Base-by-base conservation (phyloP, 1,140 invertebrate genomes). In the Oncopodura yosiiana region DNA sequence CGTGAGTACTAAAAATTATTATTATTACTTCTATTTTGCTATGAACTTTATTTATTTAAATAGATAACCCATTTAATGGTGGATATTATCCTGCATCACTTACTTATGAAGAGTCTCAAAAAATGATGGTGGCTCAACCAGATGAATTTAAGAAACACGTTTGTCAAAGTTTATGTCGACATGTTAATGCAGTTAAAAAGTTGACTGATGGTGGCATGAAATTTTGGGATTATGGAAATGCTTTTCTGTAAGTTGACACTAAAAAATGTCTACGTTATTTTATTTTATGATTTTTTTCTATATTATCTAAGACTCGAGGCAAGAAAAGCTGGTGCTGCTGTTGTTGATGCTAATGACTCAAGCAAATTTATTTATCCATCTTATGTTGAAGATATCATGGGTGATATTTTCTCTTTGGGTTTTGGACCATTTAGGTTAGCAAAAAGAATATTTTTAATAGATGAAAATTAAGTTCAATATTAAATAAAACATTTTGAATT, bases 201-300 rank as follows among this genome's bases (percentile, higher is more conserved):
- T 65, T 83, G 42, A 60, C 77, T 0, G 67, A 67, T 3, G 62
- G 66, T 23, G 81, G 81, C n/a, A 68, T 83, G 66, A 73, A 72
- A 56, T 83, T 83, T 68, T 83, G 77, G 77, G 81, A 83, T 67
- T 83, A 83, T 68, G 81, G 81, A 26, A 83, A 83, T 68, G 81
- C 81, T 3, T 83, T 83, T 66, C 71, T 83, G n/a, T n/a, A n/a
- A n/a, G n/a, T n/a, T n/a, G n/a, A n/a, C n/a, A n/a, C n/a, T n/a
- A n/a, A 21, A n/a, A n/a, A n/a, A n/a, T n/a, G n/a, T n/a, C n/a
- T n/a, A n/a, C n/a, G n/a, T n/a, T n/a, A n/a, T n/a, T n/a, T n/a
- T n/a, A n/a, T n/a, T n/a, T n/a, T n/a, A n/a, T n/a, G n/a, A n/a
- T n/a, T n/a, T n/a, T n/a, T n/a, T n/a, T n/a, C n/a, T n/a, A n/a